phyloP scores from a whole-genome alignment of 2,888 invertebrate species.

The Tinea pellionella region DNA sequence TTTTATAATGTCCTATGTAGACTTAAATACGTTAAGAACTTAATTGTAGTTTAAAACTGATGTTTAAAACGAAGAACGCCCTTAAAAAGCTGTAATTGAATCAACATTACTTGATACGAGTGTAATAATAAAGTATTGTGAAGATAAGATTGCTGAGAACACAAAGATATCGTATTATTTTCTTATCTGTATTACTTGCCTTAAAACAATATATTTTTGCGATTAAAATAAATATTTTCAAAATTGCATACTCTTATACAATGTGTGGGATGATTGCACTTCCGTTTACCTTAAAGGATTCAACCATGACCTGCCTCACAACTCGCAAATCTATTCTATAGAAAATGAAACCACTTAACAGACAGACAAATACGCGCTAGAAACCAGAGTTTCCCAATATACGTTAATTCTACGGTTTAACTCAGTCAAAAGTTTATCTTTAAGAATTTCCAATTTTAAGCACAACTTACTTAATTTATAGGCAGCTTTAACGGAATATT shows the following conservation, averaged over 20 bases:
- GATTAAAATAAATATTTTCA: no score
- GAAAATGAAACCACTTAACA: background rate
- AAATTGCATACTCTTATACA: background rate
- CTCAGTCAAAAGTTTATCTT: background rate
- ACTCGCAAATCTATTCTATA: constrained; percentile 20
- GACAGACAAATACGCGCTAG: background rate
- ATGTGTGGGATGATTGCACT: constrained; percentile 26
- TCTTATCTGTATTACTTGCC: background rate
- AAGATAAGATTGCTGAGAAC: background rate
- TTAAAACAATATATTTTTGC: background rate
- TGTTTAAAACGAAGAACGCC: background rate
- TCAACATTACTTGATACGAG: background rate
- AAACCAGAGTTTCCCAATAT: background rate
- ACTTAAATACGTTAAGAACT: no score
- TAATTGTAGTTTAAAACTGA: no score
- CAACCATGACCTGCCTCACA: constrained; percentile 66
- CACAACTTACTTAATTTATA: background rate
- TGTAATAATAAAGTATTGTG: background rate
- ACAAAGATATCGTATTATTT: background rate
- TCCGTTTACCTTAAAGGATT: constrained; percentile 58
- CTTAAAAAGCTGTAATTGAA: background rate
- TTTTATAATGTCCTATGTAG: background rate
- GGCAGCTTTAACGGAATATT: background rate
- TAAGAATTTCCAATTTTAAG: background rate
- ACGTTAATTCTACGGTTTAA: background rate